Evolutionary conservation across 2,888 invertebrate species (phyloP).

Genomic region (Hermaeophaga mercurialis): DNA sequence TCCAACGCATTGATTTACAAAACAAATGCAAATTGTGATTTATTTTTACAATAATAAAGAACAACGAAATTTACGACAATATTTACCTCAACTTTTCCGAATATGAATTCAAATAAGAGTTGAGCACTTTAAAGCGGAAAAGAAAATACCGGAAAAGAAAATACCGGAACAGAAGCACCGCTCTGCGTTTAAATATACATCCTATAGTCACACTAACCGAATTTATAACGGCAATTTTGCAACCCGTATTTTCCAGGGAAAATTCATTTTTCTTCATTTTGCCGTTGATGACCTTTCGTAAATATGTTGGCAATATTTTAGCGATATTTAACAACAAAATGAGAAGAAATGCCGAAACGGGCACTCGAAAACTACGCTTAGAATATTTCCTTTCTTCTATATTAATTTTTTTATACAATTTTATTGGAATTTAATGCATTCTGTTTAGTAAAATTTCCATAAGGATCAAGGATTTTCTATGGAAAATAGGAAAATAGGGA

Average conservation of each 20-base stretch:
- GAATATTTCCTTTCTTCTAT: too few species aligned
- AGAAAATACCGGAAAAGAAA: conserved; percentile 2
- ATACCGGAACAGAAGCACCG: background rate
- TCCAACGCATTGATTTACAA: too few species aligned
- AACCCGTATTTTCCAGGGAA: conserved; percentile 2
- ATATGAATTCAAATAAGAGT: background rate
- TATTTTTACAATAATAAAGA: background rate
- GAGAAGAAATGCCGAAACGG: too few species aligned
- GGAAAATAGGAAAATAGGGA: too few species aligned
- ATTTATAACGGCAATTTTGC: conserved; percentile 9
- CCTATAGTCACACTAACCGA: conserved; percentile 6
- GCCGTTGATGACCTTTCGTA: background rate
- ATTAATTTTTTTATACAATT: too few species aligned
- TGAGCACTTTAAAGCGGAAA: background rate
- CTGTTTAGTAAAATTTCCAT: too few species aligned
- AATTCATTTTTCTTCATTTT: conserved; percentile 6
- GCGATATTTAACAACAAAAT: background rate
- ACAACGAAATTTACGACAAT: background rate
- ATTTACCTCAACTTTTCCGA: background rate
- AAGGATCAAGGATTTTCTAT: too few species aligned
- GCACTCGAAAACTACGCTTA: too few species aligned
- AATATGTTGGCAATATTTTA: conserved; percentile 3
- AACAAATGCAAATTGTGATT: too few species aligned
- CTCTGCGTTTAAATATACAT: background rate
- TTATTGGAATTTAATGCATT: too few species aligned